Percentiles rank a stretch among this genome's conserved stretches.
phyloP scores from a whole-genome alignment of 2,888 invertebrate species.

The Zele albiditarsus region DNA sequence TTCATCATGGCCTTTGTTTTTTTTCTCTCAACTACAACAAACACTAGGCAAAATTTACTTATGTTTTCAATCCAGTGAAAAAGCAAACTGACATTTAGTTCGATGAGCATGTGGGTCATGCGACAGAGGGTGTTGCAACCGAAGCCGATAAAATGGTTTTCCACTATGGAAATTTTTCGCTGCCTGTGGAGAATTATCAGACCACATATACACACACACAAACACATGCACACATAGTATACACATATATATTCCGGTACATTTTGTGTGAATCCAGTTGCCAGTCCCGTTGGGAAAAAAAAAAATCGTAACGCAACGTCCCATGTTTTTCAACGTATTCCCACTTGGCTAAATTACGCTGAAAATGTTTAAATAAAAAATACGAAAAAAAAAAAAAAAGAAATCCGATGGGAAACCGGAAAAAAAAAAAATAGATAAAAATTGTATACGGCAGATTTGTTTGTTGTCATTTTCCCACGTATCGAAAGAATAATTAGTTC shows the following conservation, averaged over 20 bases:
- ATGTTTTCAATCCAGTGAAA: constrained; percentile 10
- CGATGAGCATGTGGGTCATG: constrained; percentile 37
- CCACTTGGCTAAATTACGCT: constrained; percentile 8
- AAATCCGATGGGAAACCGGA: not conserved
- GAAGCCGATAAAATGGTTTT: constrained; percentile 41
- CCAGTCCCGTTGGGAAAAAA: constrained; percentile 16
- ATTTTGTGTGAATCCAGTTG: not conserved
- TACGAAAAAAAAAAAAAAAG: not conserved
- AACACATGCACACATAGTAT: not conserved
- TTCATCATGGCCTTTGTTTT: not conserved
- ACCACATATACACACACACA: constrained; percentile 5
- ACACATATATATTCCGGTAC: not conserved
- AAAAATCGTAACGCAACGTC: not conserved
- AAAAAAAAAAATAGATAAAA: not conserved
- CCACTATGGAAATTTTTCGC: constrained; percentile 36
- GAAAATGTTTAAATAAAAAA: not conserved
- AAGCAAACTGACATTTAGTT: constrained; percentile 27
- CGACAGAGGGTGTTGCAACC: not conserved
- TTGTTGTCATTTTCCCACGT: not conserved
- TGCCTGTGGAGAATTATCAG: constrained; percentile 24
- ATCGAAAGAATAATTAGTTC: constrained; percentile 1
- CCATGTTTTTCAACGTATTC: constrained; percentile 14
- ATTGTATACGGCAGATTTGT: not conserved
- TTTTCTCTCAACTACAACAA: constrained; percentile 1
- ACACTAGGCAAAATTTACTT: constrained; percentile 40